Evolutionary conservation across 2,888 invertebrate genomes (phyloP).

Genomic region (Dryocosmus kuriphilus): DNA sequence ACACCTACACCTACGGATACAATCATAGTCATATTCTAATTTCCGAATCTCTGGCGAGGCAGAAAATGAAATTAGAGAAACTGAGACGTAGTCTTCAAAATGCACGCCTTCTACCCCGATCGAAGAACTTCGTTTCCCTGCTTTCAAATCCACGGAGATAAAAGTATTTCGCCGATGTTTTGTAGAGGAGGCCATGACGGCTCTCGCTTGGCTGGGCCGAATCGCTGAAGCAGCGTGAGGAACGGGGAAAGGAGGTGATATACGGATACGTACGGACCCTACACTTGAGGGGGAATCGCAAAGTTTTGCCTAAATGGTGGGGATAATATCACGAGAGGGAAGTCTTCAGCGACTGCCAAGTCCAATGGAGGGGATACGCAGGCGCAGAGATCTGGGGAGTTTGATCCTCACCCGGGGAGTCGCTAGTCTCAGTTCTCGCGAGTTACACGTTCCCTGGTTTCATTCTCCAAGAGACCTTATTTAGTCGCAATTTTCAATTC

Average conservation of each 20-base stretch:
- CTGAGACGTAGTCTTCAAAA: constrained; percentile 22
- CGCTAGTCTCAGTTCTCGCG: constrained; percentile 75
- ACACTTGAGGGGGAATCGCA: constrained; percentile 2
- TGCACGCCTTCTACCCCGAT: neutral
- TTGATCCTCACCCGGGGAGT: constrained; percentile 69
- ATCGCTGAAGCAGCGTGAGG: constrained; percentile 55
- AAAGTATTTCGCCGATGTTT: constrained; percentile 68
- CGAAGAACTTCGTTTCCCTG: constrained; percentile 44
- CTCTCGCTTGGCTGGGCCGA: constrained; percentile 55
- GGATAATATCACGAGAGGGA: constrained; percentile 46
- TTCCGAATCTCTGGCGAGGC: constrained; percentile 7
- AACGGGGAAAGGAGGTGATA: constrained; percentile 49
- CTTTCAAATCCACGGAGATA: constrained; percentile 67
- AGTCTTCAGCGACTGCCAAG: constrained; percentile 44
- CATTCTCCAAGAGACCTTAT: constrained; percentile 29
- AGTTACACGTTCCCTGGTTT: constrained; percentile 69
- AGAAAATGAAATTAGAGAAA: constrained; percentile 39
- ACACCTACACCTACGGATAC: no score
- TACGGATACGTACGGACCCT: constrained; percentile 47
- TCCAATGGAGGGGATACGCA: constrained; percentile 33
- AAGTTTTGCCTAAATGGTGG: constrained; percentile 37
- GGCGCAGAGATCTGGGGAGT: constrained; percentile 30
- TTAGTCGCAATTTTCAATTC: constrained; percentile 22
- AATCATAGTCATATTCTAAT: neutral
- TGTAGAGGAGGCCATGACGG: constrained; percentile 65